Evolutionary conservation across 2,888 invertebrate species (phyloP).

Genomic region (Capitulum mitella): DNA sequence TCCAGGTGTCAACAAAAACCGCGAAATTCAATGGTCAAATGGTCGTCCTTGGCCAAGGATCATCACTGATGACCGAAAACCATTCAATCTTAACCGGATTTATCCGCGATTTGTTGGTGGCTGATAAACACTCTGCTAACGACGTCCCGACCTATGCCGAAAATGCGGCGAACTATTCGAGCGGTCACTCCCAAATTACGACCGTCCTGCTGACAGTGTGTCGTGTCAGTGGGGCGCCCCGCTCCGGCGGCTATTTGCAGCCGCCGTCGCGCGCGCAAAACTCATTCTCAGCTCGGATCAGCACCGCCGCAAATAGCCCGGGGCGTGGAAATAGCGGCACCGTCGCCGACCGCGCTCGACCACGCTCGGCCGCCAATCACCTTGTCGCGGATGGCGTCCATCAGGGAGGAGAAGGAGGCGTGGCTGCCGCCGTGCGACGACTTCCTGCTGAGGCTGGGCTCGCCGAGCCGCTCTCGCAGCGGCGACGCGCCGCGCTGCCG

Average conservation of each 20-base stretch:
- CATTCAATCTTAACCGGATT: not conserved
- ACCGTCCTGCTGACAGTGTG: not conserved
- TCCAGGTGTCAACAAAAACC: too few relatives aligned
- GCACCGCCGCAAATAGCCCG: constrained; percentile 41
- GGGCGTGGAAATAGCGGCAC: too few relatives aligned
- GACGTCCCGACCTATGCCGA: not conserved
- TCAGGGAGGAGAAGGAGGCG: constrained; percentile 64
- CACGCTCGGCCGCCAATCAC: constrained; percentile 65
- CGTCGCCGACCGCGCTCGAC: constrained; percentile 33
- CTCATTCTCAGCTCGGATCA: constrained; percentile 41
- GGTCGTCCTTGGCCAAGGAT: too few relatives aligned
- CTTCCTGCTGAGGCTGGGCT: constrained; percentile 38
- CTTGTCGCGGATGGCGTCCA: constrained; percentile 59
- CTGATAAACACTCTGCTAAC: not conserved
- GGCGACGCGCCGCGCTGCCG: constrained; percentile 41
- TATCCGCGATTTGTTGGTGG: not conserved
- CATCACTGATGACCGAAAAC: too few relatives aligned
- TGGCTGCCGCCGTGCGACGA: constrained; percentile 54
- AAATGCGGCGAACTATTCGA: not conserved
- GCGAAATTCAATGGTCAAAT: too few relatives aligned
- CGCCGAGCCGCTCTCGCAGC: constrained; percentile 31
- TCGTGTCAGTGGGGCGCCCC: too few relatives aligned
- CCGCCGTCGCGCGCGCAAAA: too few relatives aligned
- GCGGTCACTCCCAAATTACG: not conserved
- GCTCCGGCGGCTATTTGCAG: too few relatives aligned